Conservation (phyloP, 1,140 invertebrate genomes). For the Zaprionus inermis region DNA sequence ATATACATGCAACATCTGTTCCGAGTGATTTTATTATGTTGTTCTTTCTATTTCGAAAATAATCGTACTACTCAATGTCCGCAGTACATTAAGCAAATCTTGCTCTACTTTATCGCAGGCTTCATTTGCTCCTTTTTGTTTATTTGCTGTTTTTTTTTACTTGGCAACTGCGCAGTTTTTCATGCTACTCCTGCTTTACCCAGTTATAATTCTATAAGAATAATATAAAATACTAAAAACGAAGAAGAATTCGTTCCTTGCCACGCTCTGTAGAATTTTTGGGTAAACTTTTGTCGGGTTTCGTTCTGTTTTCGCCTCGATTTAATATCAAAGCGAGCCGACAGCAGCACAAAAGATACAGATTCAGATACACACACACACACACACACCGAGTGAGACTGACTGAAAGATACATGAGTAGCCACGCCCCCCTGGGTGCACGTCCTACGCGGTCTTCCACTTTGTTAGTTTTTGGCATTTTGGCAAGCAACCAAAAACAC, state of each 20-base stretch:
- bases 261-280: conserved; percentile 64
- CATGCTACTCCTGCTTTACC: conserved; percentile 12
- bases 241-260: conserved; percentile 55
- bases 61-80: neutral
- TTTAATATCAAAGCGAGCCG: conserved; percentile 78
- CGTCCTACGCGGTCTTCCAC: conserved; percentile 63
- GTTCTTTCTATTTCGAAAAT: neutral
- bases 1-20: neutral
- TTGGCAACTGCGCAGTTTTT: conserved; percentile 12
- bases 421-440: conserved; percentile 27
- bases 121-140: neutral
- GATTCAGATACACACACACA: conserved; percentile 38
- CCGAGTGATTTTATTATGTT: neutral
- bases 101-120: neutral
- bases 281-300: conserved; percentile 35
- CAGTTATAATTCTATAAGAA: conserved; percentile 45
- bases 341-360: conserved; percentile 61
- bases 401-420: conserved; percentile 41
- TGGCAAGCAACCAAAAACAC: conserved; percentile 64
- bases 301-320: conserved; percentile 58
- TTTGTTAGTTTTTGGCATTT: conserved; percentile 65
- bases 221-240: conserved; percentile 54
- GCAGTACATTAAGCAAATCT: neutral
- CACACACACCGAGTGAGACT: neutral
- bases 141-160: neutral